Evolutionary conservation across 2,888 invertebrate genomes (phyloP), one percentile per base, ranked within the genome.

Genomic region (Dynastes tityus): DNA sequence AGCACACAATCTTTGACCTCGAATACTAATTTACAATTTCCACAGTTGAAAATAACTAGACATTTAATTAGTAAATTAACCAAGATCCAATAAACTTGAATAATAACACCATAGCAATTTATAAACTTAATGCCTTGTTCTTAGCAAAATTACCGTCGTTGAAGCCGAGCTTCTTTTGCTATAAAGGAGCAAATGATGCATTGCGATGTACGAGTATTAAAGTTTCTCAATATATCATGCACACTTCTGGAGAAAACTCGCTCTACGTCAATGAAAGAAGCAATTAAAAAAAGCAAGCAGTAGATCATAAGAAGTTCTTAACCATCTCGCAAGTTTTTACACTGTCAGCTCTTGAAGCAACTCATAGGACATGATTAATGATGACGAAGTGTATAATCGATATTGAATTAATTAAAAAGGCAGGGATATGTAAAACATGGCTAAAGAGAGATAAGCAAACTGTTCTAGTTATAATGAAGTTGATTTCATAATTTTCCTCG

Each of bases 331-430:
- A 61, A 61, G 16, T 29, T 45, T 49, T 6, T 45, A 68, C 9
- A 16, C 37, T 16, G 16, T 1, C 2, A 16, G 40, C 16, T 40
- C 37, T 65, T 40, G 40, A 65, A 65, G 65, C 16, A 37, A 16
- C 40, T 16, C n/a, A 6, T 5, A 29, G 16, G 27, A 29, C 22
- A 68, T 68, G 68, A 68, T 68, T 68, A 51, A 68, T 68, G 68
- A 51, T 68, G 51, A 49, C 27, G n/a, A 51, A 51, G 68, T 51
- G 4, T 29, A 29, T 51, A 49, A 68, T 68, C 51, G 6, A 68
- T 51, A 68, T 68, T 68, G 29, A 49, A 68, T 68, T 68, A 27
- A 49, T 68, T n/a, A 49, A 68, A 22, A 16, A 65, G 9, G 6
- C 37, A 32, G n/a, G 32, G n/a, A 5, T 37, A 37, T 37, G 1